Conservation (phyloP, 2,113 vertebrate species). For the Danionella cerebrum region DNA sequence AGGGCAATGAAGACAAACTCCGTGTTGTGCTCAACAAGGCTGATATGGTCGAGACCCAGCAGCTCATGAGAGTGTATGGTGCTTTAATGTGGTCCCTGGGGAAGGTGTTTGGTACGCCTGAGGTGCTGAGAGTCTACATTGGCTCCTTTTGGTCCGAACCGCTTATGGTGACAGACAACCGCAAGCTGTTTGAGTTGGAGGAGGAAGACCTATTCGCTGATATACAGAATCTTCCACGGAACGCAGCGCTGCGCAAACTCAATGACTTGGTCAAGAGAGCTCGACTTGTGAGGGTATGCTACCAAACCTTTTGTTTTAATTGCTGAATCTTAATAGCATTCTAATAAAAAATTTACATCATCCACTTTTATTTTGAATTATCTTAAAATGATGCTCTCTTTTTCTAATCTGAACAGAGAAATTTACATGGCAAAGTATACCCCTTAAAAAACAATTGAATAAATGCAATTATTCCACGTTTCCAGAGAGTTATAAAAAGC, state of each 20-base stretch:
- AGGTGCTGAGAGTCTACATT: constrained; percentile 88
- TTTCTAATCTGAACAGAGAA: too few species aligned
- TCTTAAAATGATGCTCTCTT: too few species aligned
- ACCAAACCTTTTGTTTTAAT: too few species aligned
- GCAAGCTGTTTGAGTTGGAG: constrained; percentile 82
- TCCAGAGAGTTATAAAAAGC: too few species aligned
- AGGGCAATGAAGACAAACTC: constrained; percentile 90
- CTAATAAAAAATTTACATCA: too few species aligned
- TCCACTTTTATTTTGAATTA: too few species aligned
- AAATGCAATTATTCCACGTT: too few species aligned
- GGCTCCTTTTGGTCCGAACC: constrained; percentile 93
- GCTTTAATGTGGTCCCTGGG: constrained; percentile 93
- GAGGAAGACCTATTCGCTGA: constrained; percentile 86
- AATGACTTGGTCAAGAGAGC: constrained; percentile 89
- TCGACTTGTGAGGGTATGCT: constrained; percentile 77
- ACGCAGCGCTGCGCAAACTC: constrained; percentile 82
- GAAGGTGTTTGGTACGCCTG: constrained; percentile 84
- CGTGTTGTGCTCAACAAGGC: constrained; percentile 93
- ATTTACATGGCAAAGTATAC: too few species aligned
- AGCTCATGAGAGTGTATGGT: constrained; percentile 90
- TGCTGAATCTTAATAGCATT: too few species aligned
- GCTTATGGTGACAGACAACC: constrained; percentile 76
- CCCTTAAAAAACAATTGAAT: too few species aligned
- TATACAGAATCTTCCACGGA: constrained; percentile 85
- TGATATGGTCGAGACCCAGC: constrained; percentile 89